Evolutionary conservation across 1,140 invertebrate genomes (phyloP).

Genomic region (Drosophila lowei): DNA sequence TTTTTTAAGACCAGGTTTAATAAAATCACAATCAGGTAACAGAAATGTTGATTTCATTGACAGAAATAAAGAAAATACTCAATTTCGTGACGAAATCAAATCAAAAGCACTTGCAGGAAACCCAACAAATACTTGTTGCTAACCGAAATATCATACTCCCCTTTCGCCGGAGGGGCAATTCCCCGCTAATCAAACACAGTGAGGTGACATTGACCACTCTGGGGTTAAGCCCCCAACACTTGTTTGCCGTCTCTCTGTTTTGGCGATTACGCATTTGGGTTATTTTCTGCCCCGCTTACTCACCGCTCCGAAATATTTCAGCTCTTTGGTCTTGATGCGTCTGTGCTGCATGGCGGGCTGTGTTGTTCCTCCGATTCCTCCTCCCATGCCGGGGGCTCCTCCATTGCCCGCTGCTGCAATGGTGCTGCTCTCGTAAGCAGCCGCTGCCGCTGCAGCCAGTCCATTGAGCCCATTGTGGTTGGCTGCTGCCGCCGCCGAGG

Average conservation of each 20-base stretch:
- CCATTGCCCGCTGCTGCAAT: slow-evolving; percentile 65
- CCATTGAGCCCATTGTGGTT: slow-evolving; percentile 70
- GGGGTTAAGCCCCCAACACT: background rate
- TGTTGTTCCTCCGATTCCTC: slow-evolving; percentile 36
- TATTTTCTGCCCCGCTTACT: slow-evolving; percentile 64
- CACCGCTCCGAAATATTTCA: slow-evolving; percentile 82
- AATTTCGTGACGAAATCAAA: too few relatives aligned
- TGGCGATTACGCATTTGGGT: slow-evolving; percentile 49
- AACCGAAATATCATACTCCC: background rate
- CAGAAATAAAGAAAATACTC: too few relatives aligned
- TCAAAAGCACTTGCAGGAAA: too few relatives aligned
- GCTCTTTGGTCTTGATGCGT: slow-evolving; percentile 82
- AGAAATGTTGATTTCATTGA: too few relatives aligned
- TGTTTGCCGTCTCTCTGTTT: background rate
- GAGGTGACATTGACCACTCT: too few relatives aligned
- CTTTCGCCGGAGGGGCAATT: background rate
- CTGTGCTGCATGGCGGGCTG: slow-evolving; percentile 64
- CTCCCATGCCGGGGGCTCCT: slow-evolving; percentile 38
- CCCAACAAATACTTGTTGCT: background rate
- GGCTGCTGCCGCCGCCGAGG: slow-evolving; percentile 31
- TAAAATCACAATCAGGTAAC: too few relatives aligned
- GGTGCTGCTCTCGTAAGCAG: slow-evolving; percentile 64
- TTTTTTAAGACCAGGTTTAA: too few relatives aligned
- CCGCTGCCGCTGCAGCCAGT: slow-evolving; percentile 63
- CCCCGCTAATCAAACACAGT: too few relatives aligned